Evolutionary conservation across 2,797 vertebrate genomes (phyloP).

Genomic region (Benthosema pterotum): DNA sequence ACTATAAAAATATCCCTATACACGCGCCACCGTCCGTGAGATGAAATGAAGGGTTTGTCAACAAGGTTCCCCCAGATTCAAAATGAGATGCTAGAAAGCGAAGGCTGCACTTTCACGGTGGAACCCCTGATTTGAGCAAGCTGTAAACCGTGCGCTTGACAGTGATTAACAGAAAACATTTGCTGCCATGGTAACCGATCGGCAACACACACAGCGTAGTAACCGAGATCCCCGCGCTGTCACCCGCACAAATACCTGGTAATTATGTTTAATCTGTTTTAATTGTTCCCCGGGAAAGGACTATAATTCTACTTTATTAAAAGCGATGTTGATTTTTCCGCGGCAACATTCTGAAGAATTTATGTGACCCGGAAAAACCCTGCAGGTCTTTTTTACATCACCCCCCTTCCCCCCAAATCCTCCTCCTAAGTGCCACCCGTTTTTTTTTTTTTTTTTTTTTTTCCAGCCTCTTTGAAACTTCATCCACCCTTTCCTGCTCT

Average conservation of each 20-base stretch:
- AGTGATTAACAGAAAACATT: slow-evolving; percentile 75
- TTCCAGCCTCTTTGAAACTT: slow-evolving; percentile 29
- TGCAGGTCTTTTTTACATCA: slow-evolving; percentile 5
- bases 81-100: slow-evolving; percentile 67
- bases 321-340: slow-evolving; percentile 47
- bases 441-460: too few relatives aligned
- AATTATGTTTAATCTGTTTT: slow-evolving; percentile 70
- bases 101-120: slow-evolving; percentile 60
- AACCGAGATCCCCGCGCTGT: slow-evolving; percentile 51
- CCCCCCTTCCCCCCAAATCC: too few relatives aligned
- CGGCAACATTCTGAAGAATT: slow-evolving; percentile 21
- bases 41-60: slow-evolving; percentile 64
- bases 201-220: slow-evolving; percentile 36
- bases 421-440: not conserved
- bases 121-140: slow-evolving; percentile 74
- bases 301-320: slow-evolving; percentile 67
- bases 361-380: slow-evolving; percentile 18
- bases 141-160: slow-evolving; percentile 71
- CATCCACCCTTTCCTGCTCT: not conserved
- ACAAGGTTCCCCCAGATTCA: slow-evolving; percentile 49
- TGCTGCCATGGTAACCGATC: slow-evolving; percentile 72
- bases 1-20: slow-evolving; percentile 62
- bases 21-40: slow-evolving; percentile 22
- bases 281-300: slow-evolving; percentile 52
- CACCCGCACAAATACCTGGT: slow-evolving; percentile 54